Conservation (phyloP, 2,888 invertebrate genomes). For the Amphipoea lucens region DNA sequence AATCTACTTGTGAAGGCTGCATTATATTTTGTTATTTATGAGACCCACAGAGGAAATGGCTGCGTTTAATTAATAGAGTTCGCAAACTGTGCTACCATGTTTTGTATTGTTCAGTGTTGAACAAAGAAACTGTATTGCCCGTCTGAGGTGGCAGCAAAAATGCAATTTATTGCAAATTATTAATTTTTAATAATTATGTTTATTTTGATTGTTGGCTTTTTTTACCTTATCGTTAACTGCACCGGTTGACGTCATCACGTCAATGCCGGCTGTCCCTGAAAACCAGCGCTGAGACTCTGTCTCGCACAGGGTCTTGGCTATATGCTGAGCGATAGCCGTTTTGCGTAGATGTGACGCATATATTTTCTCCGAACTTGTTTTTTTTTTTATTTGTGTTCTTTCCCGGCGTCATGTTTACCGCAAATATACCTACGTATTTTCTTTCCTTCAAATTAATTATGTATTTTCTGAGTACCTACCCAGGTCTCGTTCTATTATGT, state of each 20-base stretch:
- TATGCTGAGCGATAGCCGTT: not conserved
- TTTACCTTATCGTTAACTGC: not conserved
- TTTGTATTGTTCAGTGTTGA: conserved; percentile 28
- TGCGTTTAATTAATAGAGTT: conserved; percentile 55
- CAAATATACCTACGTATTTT: not conserved
- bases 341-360: not conserved
- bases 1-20: conserved; percentile 51
- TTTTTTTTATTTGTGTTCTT: not conserved
- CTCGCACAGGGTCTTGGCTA: not conserved
- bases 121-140: conserved; percentile 33
- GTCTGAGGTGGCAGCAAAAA: not conserved
- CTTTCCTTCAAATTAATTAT: not conserved
- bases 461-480: not conserved
- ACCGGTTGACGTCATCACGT: not conserved
- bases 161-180: not conserved
- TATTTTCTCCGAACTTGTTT: too few relatives aligned
- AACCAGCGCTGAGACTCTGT: not conserved
- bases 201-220: not conserved
- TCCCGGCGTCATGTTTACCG: not conserved
- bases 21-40: conserved; percentile 64
- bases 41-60: conserved; percentile 43
- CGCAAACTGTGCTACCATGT: conserved; percentile 34
- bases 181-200: too few relatives aligned
- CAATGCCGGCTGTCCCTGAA: not conserved
- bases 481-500: not conserved